Percentiles rank a stretch among this genome's conserved stretches.
Evolutionary conservation across 2,797 vertebrate species (phyloP).

Genomic region (Apodemus agrarius): DNA sequence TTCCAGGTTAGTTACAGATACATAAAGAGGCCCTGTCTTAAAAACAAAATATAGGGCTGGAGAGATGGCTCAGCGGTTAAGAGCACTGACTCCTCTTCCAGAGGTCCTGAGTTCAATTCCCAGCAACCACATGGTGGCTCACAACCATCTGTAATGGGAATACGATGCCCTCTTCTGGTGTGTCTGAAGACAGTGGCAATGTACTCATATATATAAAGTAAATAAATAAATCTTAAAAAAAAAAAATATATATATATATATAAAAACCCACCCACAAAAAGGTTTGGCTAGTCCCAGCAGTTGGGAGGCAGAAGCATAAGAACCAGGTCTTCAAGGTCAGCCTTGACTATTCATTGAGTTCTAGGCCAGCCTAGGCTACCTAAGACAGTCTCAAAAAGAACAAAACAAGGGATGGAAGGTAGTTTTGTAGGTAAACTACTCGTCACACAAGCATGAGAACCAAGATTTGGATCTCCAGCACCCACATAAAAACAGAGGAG

Average conservation of each 20-base stretch:
- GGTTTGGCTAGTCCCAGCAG: not conserved
- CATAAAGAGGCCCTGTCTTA: not conserved
- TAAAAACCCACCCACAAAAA: not conserved
- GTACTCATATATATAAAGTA: too few relatives aligned
- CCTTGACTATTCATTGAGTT: not conserved
- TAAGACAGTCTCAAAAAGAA: not conserved
- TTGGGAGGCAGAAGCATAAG: not conserved
- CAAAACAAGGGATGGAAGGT: too few relatives aligned
- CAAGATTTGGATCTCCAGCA: not conserved
- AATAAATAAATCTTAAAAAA: too few relatives aligned
- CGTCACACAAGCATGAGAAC: not conserved
- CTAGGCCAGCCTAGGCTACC: not conserved
- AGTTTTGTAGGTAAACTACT: not conserved
- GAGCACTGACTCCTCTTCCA: too few relatives aligned
- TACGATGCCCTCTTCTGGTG: too few relatives aligned
- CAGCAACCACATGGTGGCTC: too few relatives aligned
- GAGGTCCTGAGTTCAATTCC: too few relatives aligned
- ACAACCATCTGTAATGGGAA: too few relatives aligned
- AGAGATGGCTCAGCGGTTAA: too few relatives aligned
- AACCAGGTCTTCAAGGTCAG: not conserved
- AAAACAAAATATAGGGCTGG: slow-evolving; percentile 1
- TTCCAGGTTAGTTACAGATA: too few relatives aligned
- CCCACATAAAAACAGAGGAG: not conserved
- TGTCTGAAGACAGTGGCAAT: too few relatives aligned
- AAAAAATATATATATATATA: too few relatives aligned